Percentiles rank a stretch among this genome's conserved stretches.
These are phyloP conservation scores for Spheniscus mendiculus DNA, from an alignment of 2,113 vertebrate genomes.

Conservation along the genomic window DNA sequence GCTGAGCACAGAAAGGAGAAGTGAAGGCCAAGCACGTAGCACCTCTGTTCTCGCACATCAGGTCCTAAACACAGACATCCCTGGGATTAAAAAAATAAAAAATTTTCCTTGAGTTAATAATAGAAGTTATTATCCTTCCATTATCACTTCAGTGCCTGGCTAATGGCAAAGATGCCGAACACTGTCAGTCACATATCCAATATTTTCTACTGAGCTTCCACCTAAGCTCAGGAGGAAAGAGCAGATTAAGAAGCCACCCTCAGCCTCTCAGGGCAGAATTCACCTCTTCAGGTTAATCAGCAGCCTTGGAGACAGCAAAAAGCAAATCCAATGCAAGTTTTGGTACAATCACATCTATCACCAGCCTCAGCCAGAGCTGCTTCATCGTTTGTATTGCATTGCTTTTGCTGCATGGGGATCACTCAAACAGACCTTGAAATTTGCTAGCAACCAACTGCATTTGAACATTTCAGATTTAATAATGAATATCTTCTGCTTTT, in stretches of 20 bases:
- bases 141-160: background rate
- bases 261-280: background rate
- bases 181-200: background rate
- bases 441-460: slow-evolving; percentile 17
- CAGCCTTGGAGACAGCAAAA: background rate
- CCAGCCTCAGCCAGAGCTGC: background rate
- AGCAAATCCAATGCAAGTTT: background rate
- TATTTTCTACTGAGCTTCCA: background rate
- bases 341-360: background rate
- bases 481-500: slow-evolving; percentile 38
- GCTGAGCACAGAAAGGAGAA: background rate
- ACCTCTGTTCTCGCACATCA: background rate
- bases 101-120: background rate
- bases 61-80: background rate
- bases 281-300: background rate
- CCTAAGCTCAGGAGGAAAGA: background rate
- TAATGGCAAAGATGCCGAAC: background rate
- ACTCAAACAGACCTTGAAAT: slow-evolving; percentile 42
- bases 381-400: background rate
- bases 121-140: background rate
- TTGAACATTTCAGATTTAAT: slow-evolving; percentile 43
- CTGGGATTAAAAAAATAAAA: background rate
- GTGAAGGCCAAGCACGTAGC: background rate
- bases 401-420: background rate
- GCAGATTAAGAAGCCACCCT: background rate